Evolutionary conservation across 2,797 vertebrate species (phyloP).

Genomic region (Melanotaenia nigrans): DNA sequence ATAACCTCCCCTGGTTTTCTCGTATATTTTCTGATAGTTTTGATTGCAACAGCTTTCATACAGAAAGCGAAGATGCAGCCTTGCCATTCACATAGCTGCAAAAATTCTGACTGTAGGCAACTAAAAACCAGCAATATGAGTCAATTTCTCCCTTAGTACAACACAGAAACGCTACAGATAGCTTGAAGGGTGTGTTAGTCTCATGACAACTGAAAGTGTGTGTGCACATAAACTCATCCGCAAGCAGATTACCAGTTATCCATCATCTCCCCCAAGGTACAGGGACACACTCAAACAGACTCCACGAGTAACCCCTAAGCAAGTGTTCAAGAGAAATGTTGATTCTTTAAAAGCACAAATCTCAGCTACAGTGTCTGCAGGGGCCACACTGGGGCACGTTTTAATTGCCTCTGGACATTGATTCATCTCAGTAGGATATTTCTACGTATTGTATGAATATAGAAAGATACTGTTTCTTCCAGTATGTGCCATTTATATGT

Average conservation of each 20-base stretch:
- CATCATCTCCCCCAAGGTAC: constrained; percentile 43
- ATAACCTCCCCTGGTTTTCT: not conserved
- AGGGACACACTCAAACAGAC: constrained; percentile 52
- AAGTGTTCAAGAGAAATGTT: constrained; percentile 48
- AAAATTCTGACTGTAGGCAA: not conserved
- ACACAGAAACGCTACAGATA: constrained; percentile 48
- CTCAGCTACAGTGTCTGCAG: constrained; percentile 29
- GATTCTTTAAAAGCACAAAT: constrained; percentile 53
- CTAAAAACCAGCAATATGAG: constrained; percentile 20
- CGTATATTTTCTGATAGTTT: too few relatives aligned
- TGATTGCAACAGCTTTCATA: not conserved
- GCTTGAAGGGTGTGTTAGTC: constrained; percentile 52
- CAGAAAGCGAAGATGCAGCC: constrained; percentile 1
- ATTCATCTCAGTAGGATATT: constrained; percentile 21
- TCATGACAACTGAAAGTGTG: constrained; percentile 50
- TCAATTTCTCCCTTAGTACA: constrained; percentile 19
- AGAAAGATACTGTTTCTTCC: constrained; percentile 4
- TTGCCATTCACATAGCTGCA: constrained; percentile 15
- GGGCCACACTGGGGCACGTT: constrained; percentile 49
- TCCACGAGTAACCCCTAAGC: constrained; percentile 46
- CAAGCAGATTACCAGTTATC: constrained; percentile 61
- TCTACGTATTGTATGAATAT: too few relatives aligned
- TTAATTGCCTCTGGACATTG: constrained; percentile 41
- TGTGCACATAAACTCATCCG: constrained; percentile 25
- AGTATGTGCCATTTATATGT: not conserved